Base-by-base conservation (phyloP, 1,140 invertebrate species). In the Bombyx mandarina region DNA sequence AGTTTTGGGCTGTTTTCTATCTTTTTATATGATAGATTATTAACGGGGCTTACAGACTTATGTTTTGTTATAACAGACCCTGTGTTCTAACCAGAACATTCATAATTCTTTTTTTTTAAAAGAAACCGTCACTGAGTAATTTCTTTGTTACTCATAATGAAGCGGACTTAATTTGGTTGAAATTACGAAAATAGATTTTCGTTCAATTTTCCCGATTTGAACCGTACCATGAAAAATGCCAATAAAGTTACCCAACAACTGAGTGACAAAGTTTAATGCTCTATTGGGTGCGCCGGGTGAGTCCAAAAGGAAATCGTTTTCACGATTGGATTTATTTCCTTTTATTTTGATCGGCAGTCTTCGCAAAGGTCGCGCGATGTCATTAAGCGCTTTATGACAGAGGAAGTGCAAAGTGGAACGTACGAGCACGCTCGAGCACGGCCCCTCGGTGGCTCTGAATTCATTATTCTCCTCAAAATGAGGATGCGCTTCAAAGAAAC, bases 401-500 rank as follows among this genome's bases (percentile, higher is more conserved):
- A 62, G 73, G 75, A 77, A 74, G 72, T 77, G 79, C 70, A 71
- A 74, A 79, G 70, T 77, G 75, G 73, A 71, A 63, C 75, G 71
- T 72, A 75, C 60, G 67, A 75, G 71, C 65, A 73, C 66, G 63
- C 68, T 77, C 58, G 61, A 77, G 72, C 60, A 65, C 67, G 55
- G 60, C 66, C 64, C 58, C 63, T 62, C 66, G 60, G 54, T 51
- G 26, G 63, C 67, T 66, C 71, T 73, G 79, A 82, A 82, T 82
- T 82, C 75, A 82, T 82, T 82, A 82, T 78, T 77, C 74, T 78
- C 71, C 73, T 70, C 67, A 46, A 67, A 63, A 63, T 59, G 61
- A 71, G 67, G 73, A 71, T 78, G 73, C 68, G 72, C 71, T 70
- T 80, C 74, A 80, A 80, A 79, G 76, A 78, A 80, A 77, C 66